Conservation (phyloP, 1,140 invertebrate genomes). For the Hypothenemus hampei region DNA sequence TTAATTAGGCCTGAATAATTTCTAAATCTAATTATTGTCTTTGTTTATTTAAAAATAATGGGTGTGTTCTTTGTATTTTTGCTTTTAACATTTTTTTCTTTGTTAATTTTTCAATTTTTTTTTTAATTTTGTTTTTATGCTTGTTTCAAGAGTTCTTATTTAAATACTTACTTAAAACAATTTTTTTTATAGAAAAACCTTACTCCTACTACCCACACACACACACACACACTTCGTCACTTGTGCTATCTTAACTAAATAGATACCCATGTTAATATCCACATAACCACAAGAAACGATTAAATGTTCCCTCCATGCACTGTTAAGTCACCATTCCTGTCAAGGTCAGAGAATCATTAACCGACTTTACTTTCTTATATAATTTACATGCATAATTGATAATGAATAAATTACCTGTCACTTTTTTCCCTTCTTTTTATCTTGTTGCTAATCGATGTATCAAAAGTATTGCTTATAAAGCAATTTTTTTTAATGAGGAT, state of each 20-base stretch:
- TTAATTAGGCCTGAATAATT: too few species aligned
- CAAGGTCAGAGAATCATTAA: constrained; percentile 20
- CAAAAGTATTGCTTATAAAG: neutral
- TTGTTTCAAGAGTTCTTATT: neutral
- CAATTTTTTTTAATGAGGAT: neutral
- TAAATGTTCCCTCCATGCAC: constrained; percentile 4
- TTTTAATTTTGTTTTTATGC: neutral
- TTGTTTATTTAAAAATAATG: too few species aligned
- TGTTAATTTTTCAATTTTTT: neutral
- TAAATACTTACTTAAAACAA: neutral
- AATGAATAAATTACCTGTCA: neutral
- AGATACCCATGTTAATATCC: neutral
- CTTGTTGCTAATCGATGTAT: neutral
- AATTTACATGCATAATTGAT: constrained; percentile 9
- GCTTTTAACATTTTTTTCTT: neutral
- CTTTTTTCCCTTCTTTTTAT: neutral
- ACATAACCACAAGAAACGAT: neutral
- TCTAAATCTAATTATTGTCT: too few species aligned
- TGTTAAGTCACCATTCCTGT: constrained; percentile 11
- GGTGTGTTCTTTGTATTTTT: too few species aligned
- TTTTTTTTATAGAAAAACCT: neutral
- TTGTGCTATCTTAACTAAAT: neutral
- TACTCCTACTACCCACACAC: neutral
- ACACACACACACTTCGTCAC: neutral
- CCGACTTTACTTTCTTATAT: constrained; percentile 20